Evolutionary conservation across 2,888 invertebrate genomes (phyloP), one percentile per base, ranked within the genome.

Genomic region (Hanleya hanleyi): DNA sequence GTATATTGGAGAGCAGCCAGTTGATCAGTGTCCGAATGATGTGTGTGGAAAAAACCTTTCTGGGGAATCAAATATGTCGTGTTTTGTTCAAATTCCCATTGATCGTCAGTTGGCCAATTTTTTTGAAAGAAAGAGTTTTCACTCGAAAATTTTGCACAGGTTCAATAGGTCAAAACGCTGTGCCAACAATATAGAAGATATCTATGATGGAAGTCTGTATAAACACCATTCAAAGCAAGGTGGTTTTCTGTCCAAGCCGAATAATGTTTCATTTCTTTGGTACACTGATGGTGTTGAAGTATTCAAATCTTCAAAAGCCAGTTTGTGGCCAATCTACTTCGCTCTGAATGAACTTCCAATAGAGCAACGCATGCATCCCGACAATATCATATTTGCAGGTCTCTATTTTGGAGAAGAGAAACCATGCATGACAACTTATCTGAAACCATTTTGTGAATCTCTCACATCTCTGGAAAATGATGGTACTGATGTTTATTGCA

Each of bases 401-500:
- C 65, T 78, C 18, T 78, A 73, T 73, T 78, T 74, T 74, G 75
- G 75, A n/a, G 70, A 67, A 26, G 66, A 70, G 57, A 78, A 77
- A 65, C 73, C 76, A 35, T 70, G 71, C n/a, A 76, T 74, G 71
- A 49, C 67, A n/a, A 51, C 65, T 35, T 78, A 72, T 57, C 33
- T 78, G 33, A 73, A 77, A 64, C 76, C 78, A 51, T 75, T 78
- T 69, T 49, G 71, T 73, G 65, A 75, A 41, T 9, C 41, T 18
- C 9, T 41, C 9, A 41, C 9, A 12, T 41, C 41, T 41, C 18
- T 41, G 18, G 18, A 18, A 12, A 41, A 9, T 9, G 18, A 51
- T 32, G 75, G 72, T 18, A 26, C 61, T 36, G n/a, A 5, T 18
- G 51, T 69, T 29, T 6, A 61, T n/a, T 72, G 72, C 50, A 26